These are phyloP conservation scores for Nasonia giraulti DNA, from an alignment of 1,140 invertebrate species.

Conservation along the genomic window DNA sequence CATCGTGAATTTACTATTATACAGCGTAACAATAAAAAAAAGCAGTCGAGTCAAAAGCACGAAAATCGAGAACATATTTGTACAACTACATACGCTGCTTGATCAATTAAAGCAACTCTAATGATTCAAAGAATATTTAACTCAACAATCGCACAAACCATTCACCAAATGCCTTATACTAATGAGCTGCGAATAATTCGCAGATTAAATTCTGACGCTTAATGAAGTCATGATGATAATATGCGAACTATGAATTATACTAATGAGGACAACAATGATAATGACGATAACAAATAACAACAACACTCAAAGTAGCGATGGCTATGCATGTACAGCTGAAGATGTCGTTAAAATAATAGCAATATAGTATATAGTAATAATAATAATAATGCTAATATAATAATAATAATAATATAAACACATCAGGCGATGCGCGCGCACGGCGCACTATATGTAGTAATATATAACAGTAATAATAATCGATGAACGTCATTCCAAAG, in stretches of 20 bases:
- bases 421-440: slow-evolving; percentile 6
- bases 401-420: slow-evolving; percentile 18
- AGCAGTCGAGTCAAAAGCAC: slow-evolving; percentile 35
- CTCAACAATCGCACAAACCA: slow-evolving; percentile 22
- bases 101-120: background rate
- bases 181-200: slow-evolving; percentile 4
- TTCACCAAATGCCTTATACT: slow-evolving; percentile 38
- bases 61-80: slow-evolving; percentile 48
- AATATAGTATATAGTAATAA: background rate
- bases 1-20: no score
- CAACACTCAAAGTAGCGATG: slow-evolving; percentile 26
- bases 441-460: slow-evolving; percentile 41
- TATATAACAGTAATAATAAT: slow-evolving; percentile 47
- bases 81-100: slow-evolving; percentile 29
- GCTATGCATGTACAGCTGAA: background rate
- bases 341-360: background rate
- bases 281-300: slow-evolving; percentile 27
- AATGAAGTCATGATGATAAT: background rate
- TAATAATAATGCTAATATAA: no score
- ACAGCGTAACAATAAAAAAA: background rate
- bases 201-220: slow-evolving; percentile 22
- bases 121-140: slow-evolving; percentile 21
- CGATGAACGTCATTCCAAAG: slow-evolving; percentile 65
- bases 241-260: background rate
- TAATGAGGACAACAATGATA: background rate